These are phyloP conservation scores for Cygnus olor DNA, from an alignment of 2,797 vertebrate genomes.

Conservation along the genomic window DNA sequence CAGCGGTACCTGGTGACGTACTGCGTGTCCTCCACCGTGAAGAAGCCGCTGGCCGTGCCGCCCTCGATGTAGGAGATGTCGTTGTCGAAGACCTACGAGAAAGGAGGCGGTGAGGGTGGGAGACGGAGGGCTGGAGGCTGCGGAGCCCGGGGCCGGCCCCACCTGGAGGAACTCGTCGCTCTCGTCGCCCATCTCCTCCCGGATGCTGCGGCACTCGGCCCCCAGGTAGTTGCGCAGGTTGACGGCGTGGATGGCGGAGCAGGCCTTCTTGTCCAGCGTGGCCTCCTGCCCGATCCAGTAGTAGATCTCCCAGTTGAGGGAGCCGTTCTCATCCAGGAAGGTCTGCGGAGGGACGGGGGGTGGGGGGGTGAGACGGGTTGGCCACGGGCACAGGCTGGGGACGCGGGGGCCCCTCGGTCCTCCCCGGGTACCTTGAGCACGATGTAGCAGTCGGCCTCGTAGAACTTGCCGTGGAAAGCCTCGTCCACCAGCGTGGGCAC, in stretches of 20 bases:
- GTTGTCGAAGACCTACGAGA: conserved; percentile 89
- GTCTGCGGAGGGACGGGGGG: conserved; percentile 76
- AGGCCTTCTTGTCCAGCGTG: conserved; percentile 95
- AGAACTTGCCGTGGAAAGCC: conserved; percentile 93
- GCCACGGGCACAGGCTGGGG: fast-evolving
- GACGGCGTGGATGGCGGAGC: conserved; percentile 94
- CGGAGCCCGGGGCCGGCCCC: fast-evolving
- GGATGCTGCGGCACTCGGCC: conserved; percentile 89
- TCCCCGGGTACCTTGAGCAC: conserved; percentile 85
- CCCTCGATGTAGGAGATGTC: conserved; percentile 98
- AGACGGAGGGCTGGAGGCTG: not conserved
- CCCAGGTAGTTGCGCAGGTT: conserved; percentile 96
- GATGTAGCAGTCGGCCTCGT: conserved; percentile 97
- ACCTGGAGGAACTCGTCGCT: conserved; percentile 96
- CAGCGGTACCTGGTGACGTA: conserved; percentile 84
- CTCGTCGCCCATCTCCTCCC: conserved; percentile 99
- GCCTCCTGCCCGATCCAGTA: conserved; percentile 98
- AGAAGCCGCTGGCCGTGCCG: conserved; percentile 95
- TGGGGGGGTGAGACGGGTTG: not conserved
- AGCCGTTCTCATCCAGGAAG: conserved; percentile 90
- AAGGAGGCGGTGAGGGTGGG: not conserved
- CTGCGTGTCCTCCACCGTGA: conserved; percentile 91
- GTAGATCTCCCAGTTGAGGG: conserved; percentile 93
- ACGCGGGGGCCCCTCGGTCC: fast-evolving
- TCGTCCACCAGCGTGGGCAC: conserved; percentile 90